Evolutionary conservation across 2,113 vertebrate genomes (phyloP).

Genomic region (Elaphurus davidianus): DNA sequence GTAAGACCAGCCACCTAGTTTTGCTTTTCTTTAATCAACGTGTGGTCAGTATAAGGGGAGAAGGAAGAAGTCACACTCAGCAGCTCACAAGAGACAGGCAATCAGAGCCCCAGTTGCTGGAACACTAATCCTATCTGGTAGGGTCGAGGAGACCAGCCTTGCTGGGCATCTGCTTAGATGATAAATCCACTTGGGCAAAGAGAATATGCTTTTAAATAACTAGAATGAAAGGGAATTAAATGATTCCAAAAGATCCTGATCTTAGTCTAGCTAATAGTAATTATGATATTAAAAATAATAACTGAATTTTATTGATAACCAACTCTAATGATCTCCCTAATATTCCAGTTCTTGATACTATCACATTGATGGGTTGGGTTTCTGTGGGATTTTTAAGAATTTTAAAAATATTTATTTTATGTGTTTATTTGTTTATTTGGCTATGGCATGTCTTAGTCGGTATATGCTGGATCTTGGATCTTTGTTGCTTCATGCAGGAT

Average conservation of each 20-base stretch:
- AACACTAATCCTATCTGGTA: not conserved
- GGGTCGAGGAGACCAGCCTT: not conserved
- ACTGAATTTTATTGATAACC: too few species aligned
- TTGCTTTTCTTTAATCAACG: not conserved
- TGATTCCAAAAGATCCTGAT: not conserved
- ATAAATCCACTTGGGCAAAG: not conserved
- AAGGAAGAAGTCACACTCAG: not conserved
- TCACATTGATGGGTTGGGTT: too few species aligned
- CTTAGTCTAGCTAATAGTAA: too few species aligned
- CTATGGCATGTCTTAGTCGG: accelerated
- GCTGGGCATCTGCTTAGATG: not conserved
- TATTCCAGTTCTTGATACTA: too few species aligned
- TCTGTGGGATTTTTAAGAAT: accelerated
- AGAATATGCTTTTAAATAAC: not conserved
- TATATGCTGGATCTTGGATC: too few species aligned
- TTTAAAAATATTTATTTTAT: too few species aligned
- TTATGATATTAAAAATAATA: not conserved
- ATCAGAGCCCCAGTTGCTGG: not conserved
- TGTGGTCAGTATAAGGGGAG: not conserved
- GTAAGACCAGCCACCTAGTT: not conserved
- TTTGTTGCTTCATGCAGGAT: not conserved
- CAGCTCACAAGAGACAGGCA: not conserved
- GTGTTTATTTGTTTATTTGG: too few species aligned
- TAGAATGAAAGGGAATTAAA: not conserved
- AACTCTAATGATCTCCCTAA: too few species aligned